These are phyloP conservation scores for Apostichopus leukothele DNA, from an alignment of 53 echinoderm and acorn worm genomes.

Conservation along the genomic window DNA sequence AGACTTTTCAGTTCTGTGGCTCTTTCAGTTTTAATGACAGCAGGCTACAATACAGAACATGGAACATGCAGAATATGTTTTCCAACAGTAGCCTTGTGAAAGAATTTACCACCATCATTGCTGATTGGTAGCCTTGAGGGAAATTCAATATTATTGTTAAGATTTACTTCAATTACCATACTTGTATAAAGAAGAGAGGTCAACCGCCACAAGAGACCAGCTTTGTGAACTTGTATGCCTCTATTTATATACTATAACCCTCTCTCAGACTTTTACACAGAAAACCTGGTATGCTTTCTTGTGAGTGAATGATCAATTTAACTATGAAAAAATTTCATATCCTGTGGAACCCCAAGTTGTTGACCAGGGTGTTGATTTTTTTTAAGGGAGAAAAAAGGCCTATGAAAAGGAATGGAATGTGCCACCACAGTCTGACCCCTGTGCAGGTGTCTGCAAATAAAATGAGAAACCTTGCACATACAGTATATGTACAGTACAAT, in stretches of 20 bases:
- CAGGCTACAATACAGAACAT: too few relatives aligned
- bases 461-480: background rate
- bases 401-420: conserved; percentile 3
- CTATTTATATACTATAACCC: conserved; percentile 8
- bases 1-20: too few relatives aligned
- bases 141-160: conserved; percentile 12
- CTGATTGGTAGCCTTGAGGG: background rate
- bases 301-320: background rate
- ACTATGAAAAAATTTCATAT: background rate
- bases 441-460: background rate
- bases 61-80: too few relatives aligned
- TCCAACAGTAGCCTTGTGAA: background rate
- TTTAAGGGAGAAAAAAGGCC: background rate
- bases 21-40: too few relatives aligned
- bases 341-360: background rate
- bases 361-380: background rate
- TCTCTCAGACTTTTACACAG: background rate
- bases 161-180: conserved; percentile 41
- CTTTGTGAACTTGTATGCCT: background rate
- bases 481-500: background rate
- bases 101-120: too few relatives aligned
- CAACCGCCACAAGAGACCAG: conserved; percentile 33
- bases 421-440: conserved; percentile 1
- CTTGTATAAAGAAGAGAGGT: conserved; percentile 27
- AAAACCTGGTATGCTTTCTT: background rate